These are phyloP conservation scores for Drosophila formosana DNA, from an alignment of 2,888 invertebrate species.

Conservation along the genomic window DNA sequence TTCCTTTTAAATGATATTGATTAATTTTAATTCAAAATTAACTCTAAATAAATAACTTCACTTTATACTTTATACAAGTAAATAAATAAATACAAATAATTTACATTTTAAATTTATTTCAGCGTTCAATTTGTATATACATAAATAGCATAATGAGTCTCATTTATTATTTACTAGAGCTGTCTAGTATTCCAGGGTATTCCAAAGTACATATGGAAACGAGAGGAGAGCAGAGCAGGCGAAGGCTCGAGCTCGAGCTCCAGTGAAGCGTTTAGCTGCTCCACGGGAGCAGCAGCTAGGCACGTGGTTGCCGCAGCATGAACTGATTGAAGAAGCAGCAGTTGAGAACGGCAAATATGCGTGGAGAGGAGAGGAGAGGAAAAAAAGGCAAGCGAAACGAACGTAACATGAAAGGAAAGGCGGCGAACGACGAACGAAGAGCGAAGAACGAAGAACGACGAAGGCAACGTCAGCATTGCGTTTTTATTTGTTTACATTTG, in stretches of 20 bases:
- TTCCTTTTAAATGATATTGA: no score
- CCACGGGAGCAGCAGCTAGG: constrained; percentile 6
- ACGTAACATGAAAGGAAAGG: not conserved
- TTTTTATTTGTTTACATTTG: constrained; percentile 56
- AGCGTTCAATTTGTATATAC: no score
- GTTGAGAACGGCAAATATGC: not conserved
- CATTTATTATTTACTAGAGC: not conserved
- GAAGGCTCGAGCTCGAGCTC: not conserved
- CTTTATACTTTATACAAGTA: no score
- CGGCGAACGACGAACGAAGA: not conserved
- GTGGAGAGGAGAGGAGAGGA: not conserved
- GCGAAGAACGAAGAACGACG: not conserved
- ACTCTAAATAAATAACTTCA: not conserved
- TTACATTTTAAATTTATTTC: no score
- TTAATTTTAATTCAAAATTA: no score
- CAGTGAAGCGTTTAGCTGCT: constrained; percentile 23
- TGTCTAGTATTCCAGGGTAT: not conserved
- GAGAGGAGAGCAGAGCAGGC: not conserved
- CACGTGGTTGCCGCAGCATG: constrained; percentile 47
- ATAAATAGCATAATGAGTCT: no score
- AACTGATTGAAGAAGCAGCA: constrained; percentile 19
- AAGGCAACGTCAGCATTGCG: constrained; percentile 27
- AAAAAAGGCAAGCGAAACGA: not conserved
- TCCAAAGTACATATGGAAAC: not conserved
- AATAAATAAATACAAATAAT: no score